These are phyloP conservation scores for Drosophila mettleri DNA, from an alignment of 2,888 invertebrate genomes.

Conservation along the genomic window DNA sequence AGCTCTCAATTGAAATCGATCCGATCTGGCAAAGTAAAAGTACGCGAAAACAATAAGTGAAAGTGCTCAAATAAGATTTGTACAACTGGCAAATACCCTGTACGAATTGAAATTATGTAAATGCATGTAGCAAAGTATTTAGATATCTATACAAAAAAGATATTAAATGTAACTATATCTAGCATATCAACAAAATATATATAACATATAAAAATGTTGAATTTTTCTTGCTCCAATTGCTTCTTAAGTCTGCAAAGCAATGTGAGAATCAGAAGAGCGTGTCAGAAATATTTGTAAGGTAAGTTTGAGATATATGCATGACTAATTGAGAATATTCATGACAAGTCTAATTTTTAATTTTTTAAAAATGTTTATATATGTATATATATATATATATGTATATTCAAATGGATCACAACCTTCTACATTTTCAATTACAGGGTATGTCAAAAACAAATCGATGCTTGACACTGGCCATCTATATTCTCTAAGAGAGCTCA, in stretches of 20 bases:
- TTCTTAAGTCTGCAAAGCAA: not conserved
- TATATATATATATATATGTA: not conserved
- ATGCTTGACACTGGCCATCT: constrained; percentile 20
- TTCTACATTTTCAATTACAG: not conserved
- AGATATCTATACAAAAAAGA: no score
- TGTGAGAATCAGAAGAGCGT: no score
- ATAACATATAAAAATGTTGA: not conserved
- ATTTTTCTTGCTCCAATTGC: not conserved
- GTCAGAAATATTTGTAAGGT: no score
- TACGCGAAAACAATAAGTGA: constrained; percentile 2
- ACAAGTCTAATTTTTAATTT: no score
- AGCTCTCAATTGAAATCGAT: constrained; percentile 38
- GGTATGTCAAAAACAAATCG: constrained; percentile 9
- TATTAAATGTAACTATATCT: no score
- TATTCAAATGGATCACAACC: not conserved
- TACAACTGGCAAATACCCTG: not conserved
- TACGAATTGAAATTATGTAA: no score
- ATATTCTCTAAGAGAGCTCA: constrained; percentile 18
- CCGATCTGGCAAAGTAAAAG: constrained; percentile 20
- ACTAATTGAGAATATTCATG: no score
- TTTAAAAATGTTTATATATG: constrained; percentile 1
- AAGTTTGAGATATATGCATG: no score
- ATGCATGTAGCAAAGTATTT: no score
- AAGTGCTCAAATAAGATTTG: not conserved
- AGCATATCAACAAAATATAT: no score